phyloP scores from a whole-genome alignment of 2,797 vertebrate genomes.

The Esox lucius region DNA sequence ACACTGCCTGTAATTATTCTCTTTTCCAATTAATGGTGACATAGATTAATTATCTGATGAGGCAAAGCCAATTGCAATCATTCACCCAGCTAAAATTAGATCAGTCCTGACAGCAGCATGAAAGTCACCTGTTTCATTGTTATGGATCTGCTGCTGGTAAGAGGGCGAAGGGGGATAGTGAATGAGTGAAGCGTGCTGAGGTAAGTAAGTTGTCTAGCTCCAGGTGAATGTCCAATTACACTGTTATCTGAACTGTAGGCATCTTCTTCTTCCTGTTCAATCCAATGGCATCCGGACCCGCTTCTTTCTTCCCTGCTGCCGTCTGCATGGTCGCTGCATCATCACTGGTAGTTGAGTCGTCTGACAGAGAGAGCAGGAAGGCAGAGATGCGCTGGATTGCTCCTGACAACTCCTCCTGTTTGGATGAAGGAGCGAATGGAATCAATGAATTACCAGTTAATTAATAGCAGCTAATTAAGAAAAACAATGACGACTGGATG shows the following conservation, averaged over 20 bases:
- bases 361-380: constrained; percentile 82
- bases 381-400: constrained; percentile 79
- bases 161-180: constrained; percentile 47
- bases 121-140: constrained; percentile 99
- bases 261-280: constrained; percentile 81
- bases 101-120: constrained; percentile 99
- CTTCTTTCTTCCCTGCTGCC: constrained; percentile 79
- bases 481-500: constrained; percentile 56
- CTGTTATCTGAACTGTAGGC: constrained; percentile 91
- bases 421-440: constrained; percentile 78
- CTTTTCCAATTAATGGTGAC: constrained; percentile 99
- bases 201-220: constrained; percentile 98
- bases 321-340: constrained; percentile 40
- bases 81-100: constrained; percentile 99
- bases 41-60: constrained; percentile 99
- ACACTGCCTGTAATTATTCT: constrained; percentile 99
- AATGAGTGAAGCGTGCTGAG: constrained; percentile 92
- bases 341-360: constrained; percentile 68
- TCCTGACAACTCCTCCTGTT: constrained; percentile 86
- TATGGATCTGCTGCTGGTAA: constrained; percentile 99
- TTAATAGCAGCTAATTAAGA: constrained; percentile 75
- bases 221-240: constrained; percentile 99
- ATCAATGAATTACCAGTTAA: constrained; percentile 70
- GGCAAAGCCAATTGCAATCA: constrained; percentile 99
- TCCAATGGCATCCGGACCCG: constrained; percentile 77